Percentiles rank a stretch among this genome's conserved stretches.
phyloP scores from a whole-genome alignment of 2,888 invertebrate genomes.

The Epicampocera succincta region DNA sequence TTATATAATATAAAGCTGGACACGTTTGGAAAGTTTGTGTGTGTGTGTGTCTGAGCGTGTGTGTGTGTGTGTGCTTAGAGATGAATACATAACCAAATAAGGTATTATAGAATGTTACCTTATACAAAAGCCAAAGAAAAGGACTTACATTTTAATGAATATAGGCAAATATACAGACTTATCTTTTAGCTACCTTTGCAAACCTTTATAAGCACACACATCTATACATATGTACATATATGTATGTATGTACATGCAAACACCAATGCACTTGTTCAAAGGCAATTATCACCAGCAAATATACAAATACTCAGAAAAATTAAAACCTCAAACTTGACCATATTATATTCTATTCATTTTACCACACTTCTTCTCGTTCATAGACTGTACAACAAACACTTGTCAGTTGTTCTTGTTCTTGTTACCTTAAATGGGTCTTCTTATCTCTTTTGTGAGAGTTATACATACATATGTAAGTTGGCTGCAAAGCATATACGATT shows the following conservation, averaged over 20 bases:
- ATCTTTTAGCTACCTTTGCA: constrained; percentile 1
- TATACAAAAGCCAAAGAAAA: constrained; percentile 71
- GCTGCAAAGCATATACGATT: not conserved
- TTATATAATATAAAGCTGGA: constrained; percentile 44
- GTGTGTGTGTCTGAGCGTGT: not conserved
- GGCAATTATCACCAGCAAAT: constrained; percentile 81
- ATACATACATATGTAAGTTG: not conserved
- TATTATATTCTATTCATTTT: constrained; percentile 59
- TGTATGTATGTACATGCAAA: too few relatives aligned
- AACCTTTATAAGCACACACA: too few relatives aligned
- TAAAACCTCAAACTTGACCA: constrained; percentile 63
- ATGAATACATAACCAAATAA: constrained; percentile 69
- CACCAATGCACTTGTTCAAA: constrained; percentile 74
- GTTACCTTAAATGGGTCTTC: constrained; percentile 64
- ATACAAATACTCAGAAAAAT: constrained; percentile 70
- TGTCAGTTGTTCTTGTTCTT: constrained; percentile 37
- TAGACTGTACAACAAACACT: constrained; percentile 39
- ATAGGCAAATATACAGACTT: constrained; percentile 64
- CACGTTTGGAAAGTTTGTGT: not conserved
- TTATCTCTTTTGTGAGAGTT: constrained; percentile 37
- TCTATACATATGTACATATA: too few relatives aligned
- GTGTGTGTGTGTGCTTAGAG: not conserved
- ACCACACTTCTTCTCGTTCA: constrained; percentile 34
- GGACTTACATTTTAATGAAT: constrained; percentile 79
- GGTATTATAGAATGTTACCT: constrained; percentile 73